These are phyloP conservation scores for Lepidocyrtinus sp. DNA, from an alignment of 2,888 invertebrate species.

Conservation along the genomic window DNA sequence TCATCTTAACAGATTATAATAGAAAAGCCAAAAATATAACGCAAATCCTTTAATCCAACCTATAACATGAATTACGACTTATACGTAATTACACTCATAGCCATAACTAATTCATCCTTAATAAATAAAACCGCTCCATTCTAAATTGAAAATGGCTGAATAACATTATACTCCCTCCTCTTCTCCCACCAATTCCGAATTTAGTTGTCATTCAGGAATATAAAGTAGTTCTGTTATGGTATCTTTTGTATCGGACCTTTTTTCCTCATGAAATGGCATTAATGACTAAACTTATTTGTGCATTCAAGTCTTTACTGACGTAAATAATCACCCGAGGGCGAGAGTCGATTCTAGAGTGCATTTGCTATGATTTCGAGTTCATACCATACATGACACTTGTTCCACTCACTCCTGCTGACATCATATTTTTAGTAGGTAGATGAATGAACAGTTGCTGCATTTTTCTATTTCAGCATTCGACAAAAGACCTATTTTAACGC, in stretches of 20 bases:
- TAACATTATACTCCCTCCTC: background rate
- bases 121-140: no score
- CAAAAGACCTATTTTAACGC: conserved; percentile 1
- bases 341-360: background rate
- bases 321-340: conserved; percentile 8
- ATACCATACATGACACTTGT: conserved; percentile 9
- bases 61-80: no score
- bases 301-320: background rate
- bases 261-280: background rate
- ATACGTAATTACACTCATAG: no score
- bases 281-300: conserved; percentile 13
- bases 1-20: background rate
- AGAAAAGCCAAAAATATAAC: no score
- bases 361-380: background rate
- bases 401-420: conserved; percentile 14
- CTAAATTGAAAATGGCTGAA: background rate
- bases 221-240: background rate
- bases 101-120: no score
- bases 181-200: background rate
- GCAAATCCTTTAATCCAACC: no score
- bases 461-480: conserved; percentile 2
- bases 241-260: background rate
- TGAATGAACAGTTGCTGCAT: background rate
- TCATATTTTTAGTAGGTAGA: conserved; percentile 5
- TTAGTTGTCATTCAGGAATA: no score